Conservation (phyloP, 2,888 invertebrate species). For the Teleiodes luculella region DNA sequence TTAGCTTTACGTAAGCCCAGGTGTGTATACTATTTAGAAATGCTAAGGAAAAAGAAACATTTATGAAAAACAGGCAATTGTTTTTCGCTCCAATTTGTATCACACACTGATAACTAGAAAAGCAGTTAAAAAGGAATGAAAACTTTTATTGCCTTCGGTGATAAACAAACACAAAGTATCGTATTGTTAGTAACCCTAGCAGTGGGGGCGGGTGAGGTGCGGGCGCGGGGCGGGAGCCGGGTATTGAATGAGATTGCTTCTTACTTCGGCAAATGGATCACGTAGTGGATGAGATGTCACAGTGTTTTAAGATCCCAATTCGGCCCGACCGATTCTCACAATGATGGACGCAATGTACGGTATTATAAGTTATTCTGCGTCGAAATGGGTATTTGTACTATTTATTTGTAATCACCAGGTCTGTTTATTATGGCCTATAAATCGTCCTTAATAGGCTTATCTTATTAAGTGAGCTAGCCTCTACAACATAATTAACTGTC, state of each 20-base stretch:
- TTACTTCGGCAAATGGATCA: conserved; percentile 80
- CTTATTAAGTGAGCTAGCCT: neutral
- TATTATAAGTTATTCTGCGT: conserved; percentile 32
- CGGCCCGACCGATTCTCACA: conserved; percentile 48
- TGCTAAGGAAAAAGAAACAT: neutral
- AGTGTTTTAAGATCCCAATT: conserved; percentile 79
- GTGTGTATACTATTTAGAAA: neutral
- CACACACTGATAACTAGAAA: conserved; percentile 65
- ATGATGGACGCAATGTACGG: conserved; percentile 42
- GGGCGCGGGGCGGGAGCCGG: conserved; percentile 44
- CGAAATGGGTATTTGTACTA: neutral
- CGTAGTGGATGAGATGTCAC: conserved; percentile 80
- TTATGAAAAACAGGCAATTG: conserved; percentile 38
- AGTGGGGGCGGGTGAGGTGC: conserved; percentile 28
- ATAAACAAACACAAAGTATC: conserved; percentile 66
- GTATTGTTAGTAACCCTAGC: conserved; percentile 68
- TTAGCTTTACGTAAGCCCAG: too few relatives aligned
- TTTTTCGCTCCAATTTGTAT: conserved; percentile 58
- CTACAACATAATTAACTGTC: neutral
- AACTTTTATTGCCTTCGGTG: conserved; percentile 72
- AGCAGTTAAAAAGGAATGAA: conserved; percentile 73
- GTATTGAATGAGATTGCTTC: conserved; percentile 81
- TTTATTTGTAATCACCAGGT: neutral
- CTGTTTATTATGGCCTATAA: neutral
- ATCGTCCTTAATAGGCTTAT: neutral